phyloP scores from a whole-genome alignment of 2,113 vertebrate species.

The Salvelinus namaycush region DNA sequence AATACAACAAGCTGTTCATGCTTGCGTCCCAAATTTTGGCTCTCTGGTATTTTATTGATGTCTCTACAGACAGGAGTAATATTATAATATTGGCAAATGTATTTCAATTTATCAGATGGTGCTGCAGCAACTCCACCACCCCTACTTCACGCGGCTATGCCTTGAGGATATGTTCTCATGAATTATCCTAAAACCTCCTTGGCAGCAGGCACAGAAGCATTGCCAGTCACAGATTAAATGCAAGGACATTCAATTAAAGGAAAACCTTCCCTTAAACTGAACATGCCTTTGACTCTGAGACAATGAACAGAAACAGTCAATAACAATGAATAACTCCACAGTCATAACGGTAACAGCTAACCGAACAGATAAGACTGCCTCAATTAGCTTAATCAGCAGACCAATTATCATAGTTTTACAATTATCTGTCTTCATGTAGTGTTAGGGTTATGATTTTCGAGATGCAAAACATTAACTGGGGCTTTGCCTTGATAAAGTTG shows the following conservation, averaged over 20 bases:
- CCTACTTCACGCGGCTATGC: not conserved
- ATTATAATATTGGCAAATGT: too few species aligned
- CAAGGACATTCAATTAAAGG: slow-evolving; percentile 7
- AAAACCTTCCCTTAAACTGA: not conserved
- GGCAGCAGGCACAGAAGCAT: slow-evolving; percentile 1
- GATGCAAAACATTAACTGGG: not conserved
- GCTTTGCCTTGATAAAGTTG: not conserved
- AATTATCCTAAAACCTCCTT: not conserved
- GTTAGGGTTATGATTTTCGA: not conserved
- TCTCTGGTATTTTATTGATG: too few species aligned
- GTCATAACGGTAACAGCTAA: not conserved
- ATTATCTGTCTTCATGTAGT: slow-evolving; percentile 2
- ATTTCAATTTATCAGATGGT: too few species aligned
- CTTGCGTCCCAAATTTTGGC: too few species aligned
- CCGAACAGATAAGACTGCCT: too few species aligned
- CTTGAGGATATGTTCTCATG: not conserved
- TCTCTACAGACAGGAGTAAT: too few species aligned
- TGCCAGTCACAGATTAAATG: not conserved
- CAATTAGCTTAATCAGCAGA: slow-evolving; percentile 6
- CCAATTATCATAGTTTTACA: not conserved
- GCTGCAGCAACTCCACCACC: not conserved
- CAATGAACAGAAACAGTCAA: not conserved
- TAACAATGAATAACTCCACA: not conserved
- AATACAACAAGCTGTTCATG: too few species aligned
- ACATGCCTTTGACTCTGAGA: too few species aligned